Evolutionary conservation across 2,797 vertebrate genomes (phyloP), one percentile per base, ranked within the genome.

Genomic region (Urosaurus nigricauda): DNA sequence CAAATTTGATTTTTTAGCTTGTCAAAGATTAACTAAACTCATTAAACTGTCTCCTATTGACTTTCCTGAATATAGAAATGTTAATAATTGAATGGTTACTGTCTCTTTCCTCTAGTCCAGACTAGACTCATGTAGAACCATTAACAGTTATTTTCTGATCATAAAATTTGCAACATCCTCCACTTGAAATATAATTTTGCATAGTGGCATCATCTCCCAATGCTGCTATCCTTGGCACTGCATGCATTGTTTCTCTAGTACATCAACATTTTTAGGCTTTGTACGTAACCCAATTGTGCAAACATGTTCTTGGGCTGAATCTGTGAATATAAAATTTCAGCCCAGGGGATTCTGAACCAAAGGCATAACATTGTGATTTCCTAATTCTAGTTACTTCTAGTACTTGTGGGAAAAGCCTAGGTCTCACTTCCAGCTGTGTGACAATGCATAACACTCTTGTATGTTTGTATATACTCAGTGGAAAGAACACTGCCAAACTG

Each of bases 371-470:
- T 90, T 63, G 83, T 65, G 79, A 92, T 88, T 95, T 95, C 94
- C 80, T 91, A 86, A 93, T 92, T 60, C 79, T 86, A 81, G 43
- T 92, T 51, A 63, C 93, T 73, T 85, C 90, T 43, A 93, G 92
- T 89, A 88, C 89, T 91, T 93, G 9, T 91, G 91, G 93, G 93
- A 89, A 94, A 95, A 93, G 12, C 90, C 90, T 84, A 91, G 83
- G 85, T 93, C 91, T 95, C 73, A 53, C 68, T 93, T 95, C 85
- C 95, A 96, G 92, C 94, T 89, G 88, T 95, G 95, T 92, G 95
- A 95, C 84, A 93, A 93, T 95, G 94, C 95, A 95, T 93, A 93
- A 93, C 87, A 93, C 93, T 94, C 60, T 93, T 86, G 93, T 95
- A 92, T 91, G 91, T 93, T 94, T 96, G 93, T 93, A 93, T 86